Evolutionary conservation across 2,888 invertebrate genomes (phyloP), one percentile per base, ranked within the genome.

Genomic region (Tipula confusa): DNA sequence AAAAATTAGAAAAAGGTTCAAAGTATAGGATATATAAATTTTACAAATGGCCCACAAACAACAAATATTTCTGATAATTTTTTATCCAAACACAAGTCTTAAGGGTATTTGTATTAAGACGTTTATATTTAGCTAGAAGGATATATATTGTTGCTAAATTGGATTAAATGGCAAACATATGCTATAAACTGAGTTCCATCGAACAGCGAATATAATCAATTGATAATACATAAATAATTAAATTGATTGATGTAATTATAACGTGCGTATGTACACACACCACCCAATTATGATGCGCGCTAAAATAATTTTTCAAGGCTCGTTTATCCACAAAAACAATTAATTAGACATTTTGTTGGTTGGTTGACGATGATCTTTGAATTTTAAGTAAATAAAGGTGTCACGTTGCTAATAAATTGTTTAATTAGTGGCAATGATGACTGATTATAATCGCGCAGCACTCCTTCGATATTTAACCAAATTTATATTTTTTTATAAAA

Each of bases 201-300:
- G 24, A 64, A 18, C 24, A 64, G 64, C 64, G 3, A 18, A 64
- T 7, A 43, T 43, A 43, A 43, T 43, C 43, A 64, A 64, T 64
- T 64, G 64, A 64, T 64, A 64, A 64, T 64, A 64, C 18, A 64
- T 64, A 64, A 64, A 64, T 64, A 64, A 64, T 64, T 64, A 24
- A 64, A 64, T 64, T 64, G 64, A 64, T 64, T 64, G 64, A 64
- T 64, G 24, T 64, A 64, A 64, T 64, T 64, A 64, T 64, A 24
- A 1, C 15, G 18, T 18, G 48, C 3, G 64, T 11, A 9, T 64
- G 9, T 9, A 24, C 9, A 64, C 64, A 64, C 24, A 11, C 7
- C 24, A 64, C 24, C 6, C 64, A 24, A 43, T 36, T 24, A 64
- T 64, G 64, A 64, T 24, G 24, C 64, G 64, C 24, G 24, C 9